Evolutionary conservation across 2,113 vertebrate genomes (phyloP).

Genomic region (Campylorhamphus procurvoides): DNA sequence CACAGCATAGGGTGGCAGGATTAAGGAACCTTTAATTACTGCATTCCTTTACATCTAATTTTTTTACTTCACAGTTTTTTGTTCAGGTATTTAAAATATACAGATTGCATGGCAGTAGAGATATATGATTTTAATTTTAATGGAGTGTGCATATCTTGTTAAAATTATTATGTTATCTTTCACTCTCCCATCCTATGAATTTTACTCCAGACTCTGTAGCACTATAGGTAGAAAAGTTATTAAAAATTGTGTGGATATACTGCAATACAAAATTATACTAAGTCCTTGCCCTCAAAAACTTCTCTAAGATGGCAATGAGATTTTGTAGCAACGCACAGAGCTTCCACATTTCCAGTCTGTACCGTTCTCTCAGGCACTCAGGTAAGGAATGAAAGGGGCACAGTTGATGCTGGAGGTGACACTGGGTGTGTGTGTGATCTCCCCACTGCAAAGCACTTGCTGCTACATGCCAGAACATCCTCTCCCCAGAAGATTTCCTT

Average conservation of each 20-base stretch:
- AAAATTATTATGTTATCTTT: neutral
- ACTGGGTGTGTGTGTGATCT: neutral
- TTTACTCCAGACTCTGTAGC: neutral
- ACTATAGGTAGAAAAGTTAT: neutral
- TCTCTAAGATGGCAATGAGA: neutral
- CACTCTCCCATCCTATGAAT: neutral
- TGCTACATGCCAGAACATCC: neutral
- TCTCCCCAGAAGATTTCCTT: neutral
- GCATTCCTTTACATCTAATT: neutral
- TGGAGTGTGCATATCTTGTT: neutral
- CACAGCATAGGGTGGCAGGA: neutral
- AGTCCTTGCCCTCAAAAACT: neutral
- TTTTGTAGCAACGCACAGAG: neutral
- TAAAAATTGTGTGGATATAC: neutral
- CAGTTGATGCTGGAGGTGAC: fast-evolving
- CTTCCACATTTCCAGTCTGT: neutral
- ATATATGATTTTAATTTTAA: neutral
- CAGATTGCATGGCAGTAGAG: neutral
- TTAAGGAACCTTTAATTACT: slow-evolving; percentile 41
- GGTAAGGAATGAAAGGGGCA: neutral
- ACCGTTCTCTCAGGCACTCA: neutral
- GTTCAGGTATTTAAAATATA: neutral
- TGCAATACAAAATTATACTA: neutral
- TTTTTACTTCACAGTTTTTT: neutral
- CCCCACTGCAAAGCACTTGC: neutral